Base-by-base conservation (phyloP, 2,113 vertebrate species). In the Lontra canadensis region DNA sequence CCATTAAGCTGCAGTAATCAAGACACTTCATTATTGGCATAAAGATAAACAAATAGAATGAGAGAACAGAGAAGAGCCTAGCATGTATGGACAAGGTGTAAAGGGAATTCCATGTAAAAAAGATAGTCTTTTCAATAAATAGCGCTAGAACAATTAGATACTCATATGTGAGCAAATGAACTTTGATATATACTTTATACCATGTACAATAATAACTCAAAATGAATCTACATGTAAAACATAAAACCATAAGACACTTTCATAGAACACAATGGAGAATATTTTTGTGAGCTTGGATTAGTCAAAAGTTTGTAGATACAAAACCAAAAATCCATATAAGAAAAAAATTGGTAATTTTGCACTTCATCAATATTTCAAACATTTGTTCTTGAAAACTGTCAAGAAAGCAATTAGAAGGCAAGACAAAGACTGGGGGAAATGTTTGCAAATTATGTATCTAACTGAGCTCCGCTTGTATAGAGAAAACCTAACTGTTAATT, bases 401-500 rank as follows among this genome's bases (percentile, higher is more conserved):
- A 95, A 91, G 52, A 96, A 91, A 52, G 39, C 39, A 92, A 92
- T 63, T 76, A 90, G n/a, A 89, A 94, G 57, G 80, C 47, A 84
- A 52, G 26, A 6, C 26, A 79, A 87, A 78, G 26, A 44, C 18
- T 67, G 63, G 39, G 3, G 36, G 20, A 57, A 83, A 55, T 39
- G 44, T 29, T 29, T 86, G 63, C n/a, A 80, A 55, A 81, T 92
- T 44, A 69, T 36, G 15, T 7, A 21, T 25, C 88, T 36, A 61
- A 85, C 18, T 59, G 13, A 92, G 39, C 6, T 67, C 7, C 29
- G 25, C 44, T 6, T 85, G 21, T 15, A 79, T 23, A 47, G 0
- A 42, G 34, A 88, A 78, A 90, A 42, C 34, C 13, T 36, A 91
- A 78, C 29, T 78, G 59, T 87, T 20, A 55, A 76, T 87, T 20